Base-by-base conservation (phyloP, 2,113 vertebrate genomes). In the Dryoscopus gambensis region DNA sequence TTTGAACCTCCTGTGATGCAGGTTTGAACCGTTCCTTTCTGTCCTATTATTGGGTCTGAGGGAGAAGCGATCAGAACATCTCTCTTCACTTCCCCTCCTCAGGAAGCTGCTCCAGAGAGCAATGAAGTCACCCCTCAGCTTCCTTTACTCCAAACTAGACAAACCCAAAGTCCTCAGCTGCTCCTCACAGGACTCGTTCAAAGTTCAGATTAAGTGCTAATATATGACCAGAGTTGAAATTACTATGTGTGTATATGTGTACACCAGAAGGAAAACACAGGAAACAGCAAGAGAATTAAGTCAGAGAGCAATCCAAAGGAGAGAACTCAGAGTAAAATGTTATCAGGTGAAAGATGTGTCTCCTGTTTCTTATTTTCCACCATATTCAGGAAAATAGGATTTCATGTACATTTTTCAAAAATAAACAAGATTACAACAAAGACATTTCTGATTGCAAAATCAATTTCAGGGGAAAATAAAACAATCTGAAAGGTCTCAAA, bases 341-440 rank as follows among this genome's bases (percentile, higher is more conserved):
- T 76, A 79, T 7, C 73, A 52, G 13, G 33, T 79, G 35, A 89
- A 93, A 87, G 74, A 69, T 80, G 10, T n/a, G 25, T 59, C 65
- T 87, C 44, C 44, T 47, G 22, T 74, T 95, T 90, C 76, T 76
- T 86, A 37, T 67, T 94, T 93, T 86, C 37, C 25, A 76, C 40
- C 7, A 31, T 73, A 84, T 53, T 95, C 49, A 39, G 62, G 74
- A 87, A 92, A 97, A 79, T 21, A 75, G 47, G 40, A 73, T 78
- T 96, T 68, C 24, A 55, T 14, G 47, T 90, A 59, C 25, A 14
- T 95, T 92, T 80, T 91, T 95, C 46, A 68, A 78, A 95, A 91
- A 84, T 75, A 95, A 94, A 84, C 52, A 89, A 70, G 52, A 65
- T 87, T 82, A 82, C 74, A 79, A 69, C 77, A 87, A 67, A 71